Base-by-base conservation (phyloP, 2,888 invertebrate genomes). In the Aphodius sticticus region DNA sequence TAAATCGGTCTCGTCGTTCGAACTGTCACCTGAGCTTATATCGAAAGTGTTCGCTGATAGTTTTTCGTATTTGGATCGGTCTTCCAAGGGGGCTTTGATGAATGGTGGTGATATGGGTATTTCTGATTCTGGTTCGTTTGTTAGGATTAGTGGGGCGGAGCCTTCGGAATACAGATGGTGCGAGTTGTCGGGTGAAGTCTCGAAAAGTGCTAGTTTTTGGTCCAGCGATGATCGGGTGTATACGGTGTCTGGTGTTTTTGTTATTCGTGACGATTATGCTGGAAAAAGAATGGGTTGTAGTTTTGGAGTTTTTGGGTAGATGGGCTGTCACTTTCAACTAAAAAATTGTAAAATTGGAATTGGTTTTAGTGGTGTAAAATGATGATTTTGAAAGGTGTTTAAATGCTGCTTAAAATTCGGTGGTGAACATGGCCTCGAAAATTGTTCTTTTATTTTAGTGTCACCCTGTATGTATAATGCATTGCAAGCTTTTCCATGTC, bases 61-160 rank as follows among this genome's bases (percentile, higher is more conserved):
- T 87, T 95, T 95, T 85, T 95, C 95, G 86, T 95, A 96, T 85
- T 95, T 95, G 16, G 94, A 94, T 38, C 95, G 91, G 86, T 95
- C 94, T 84, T 95, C 94, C 5, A 93, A 83, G 0, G 94, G 94
- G 0, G 92, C 91, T 83, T 92, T 92, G 0, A 93, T 91, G 86
- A 92, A 93, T 0, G 91, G 90, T 76, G 92, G 89, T 15, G 91
- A 89, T 69, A 87, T 86, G 53, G 87, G 87, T 76, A 82, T 78
- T 38, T 82, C 83, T 6, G 76, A 71, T 79, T 86, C 86, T 0
- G 88, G 87, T 83, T 87, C 88, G 6, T 88, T 87, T 74, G 85
- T 86, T 5, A 87, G 86, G 69, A 90, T 84, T 6, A 90, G 83
- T 2, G 89, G 90, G 0, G 87, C 88, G 82, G 90, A 90, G 12